Conservation (phyloP, 1,140 invertebrate species). For the Propsilocerus akamusi region DNA sequence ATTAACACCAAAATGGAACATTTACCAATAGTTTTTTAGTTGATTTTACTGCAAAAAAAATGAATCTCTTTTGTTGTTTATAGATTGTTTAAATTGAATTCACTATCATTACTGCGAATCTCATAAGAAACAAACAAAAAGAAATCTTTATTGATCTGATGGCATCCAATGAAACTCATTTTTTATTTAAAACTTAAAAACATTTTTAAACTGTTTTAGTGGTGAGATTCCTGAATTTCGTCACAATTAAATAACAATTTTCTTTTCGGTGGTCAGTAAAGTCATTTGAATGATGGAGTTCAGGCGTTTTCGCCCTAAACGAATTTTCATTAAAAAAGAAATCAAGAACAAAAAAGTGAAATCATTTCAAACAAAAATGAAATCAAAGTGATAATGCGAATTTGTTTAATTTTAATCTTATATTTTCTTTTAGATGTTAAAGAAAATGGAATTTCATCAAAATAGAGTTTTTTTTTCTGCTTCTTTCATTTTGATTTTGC, state of each 20-base stretch:
- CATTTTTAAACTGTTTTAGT: not conserved
- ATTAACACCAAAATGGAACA: conserved; percentile 1
- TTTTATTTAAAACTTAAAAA: not conserved
- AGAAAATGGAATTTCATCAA: no score
- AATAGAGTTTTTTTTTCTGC: no score
- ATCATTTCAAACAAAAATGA: not conserved
- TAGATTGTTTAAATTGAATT: not conserved
- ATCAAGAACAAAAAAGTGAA: no score
- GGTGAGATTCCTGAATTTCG: not conserved
- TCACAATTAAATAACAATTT: not conserved
- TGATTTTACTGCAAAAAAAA: not conserved
- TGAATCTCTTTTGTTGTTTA: not conserved
- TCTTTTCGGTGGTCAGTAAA: no score
- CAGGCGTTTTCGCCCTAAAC: not conserved
- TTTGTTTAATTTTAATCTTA: not conserved
- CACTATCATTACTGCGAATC: not conserved
- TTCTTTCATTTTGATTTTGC: no score
- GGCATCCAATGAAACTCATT: no score
- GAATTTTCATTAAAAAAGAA: not conserved
- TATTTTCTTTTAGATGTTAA: no score
- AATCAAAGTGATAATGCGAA: conserved; percentile 1
- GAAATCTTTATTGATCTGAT: no score
- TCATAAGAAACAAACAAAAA: no score
- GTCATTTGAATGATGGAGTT: no score
- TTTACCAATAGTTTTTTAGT: not conserved